These are phyloP conservation scores for Piaya cayana DNA, from an alignment of 2,113 vertebrate genomes.

Conservation along the genomic window DNA sequence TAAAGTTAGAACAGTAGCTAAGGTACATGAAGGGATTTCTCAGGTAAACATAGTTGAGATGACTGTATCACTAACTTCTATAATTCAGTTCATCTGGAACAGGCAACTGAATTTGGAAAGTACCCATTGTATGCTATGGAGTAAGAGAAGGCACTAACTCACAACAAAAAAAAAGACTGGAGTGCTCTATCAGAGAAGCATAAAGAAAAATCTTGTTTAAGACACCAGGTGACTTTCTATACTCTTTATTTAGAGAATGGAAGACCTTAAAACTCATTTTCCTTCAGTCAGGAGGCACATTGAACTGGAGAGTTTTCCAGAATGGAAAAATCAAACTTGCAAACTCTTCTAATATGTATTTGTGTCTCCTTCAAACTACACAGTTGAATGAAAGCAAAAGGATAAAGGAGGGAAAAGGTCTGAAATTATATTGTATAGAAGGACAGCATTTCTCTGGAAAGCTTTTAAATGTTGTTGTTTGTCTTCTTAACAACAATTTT, in stretches of 20 bases:
- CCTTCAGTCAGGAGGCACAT: neutral
- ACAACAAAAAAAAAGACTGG: neutral
- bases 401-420: neutral
- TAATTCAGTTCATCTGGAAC: neutral
- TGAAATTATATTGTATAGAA: neutral
- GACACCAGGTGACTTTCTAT: neutral
- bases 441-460: neutral
- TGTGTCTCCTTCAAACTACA: neutral
- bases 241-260: neutral
- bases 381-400: neutral
- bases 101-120: neutral
- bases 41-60: neutral
- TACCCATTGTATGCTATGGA: neutral
- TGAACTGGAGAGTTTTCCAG: neutral
- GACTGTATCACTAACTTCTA: fast-evolving
- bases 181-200: neutral
- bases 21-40: neutral
- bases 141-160: neutral
- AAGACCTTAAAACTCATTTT: neutral
- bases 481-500: neutral
- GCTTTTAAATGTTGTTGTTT: neutral
- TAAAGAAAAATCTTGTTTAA: neutral
- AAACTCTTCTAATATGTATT: neutral
- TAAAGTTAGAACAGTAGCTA: neutral
- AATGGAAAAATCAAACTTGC: neutral